A percentile compares a stretch with the other conserved stretches of the same genome.
Conservation (phyloP, 2,888 invertebrate species). For the Catocala nupta region DNA sequence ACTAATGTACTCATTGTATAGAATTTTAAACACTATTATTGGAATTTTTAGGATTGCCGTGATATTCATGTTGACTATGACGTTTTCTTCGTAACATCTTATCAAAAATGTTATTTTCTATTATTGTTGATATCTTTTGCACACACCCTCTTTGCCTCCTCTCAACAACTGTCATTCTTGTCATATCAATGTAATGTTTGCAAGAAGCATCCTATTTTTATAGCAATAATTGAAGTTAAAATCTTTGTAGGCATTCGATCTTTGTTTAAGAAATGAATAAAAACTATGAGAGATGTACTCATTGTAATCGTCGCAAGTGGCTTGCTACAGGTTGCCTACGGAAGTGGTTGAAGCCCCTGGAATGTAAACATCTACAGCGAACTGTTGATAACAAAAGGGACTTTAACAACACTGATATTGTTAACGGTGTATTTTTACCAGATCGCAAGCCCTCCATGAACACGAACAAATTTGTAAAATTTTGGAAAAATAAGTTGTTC, state of each 20-base stretch:
- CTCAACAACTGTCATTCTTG: conserved; percentile 7
- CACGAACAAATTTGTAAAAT: conserved; percentile 80
- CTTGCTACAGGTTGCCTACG: conserved; percentile 81
- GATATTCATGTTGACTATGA: too few relatives aligned
- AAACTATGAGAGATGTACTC: conserved; percentile 81
- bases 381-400: conserved; percentile 80
- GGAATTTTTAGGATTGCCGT: too few relatives aligned
- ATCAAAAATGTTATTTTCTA: too few relatives aligned
- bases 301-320: conserved; percentile 83
- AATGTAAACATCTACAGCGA: conserved; percentile 85
- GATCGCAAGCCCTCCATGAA: conserved; percentile 75
- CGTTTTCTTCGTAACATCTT: too few relatives aligned
- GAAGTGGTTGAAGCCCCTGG: conserved; percentile 83
- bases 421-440: conserved; percentile 76
- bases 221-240: conserved; percentile 17
- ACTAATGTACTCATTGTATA: too few relatives aligned
- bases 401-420: conserved; percentile 76
- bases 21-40: too few relatives aligned
- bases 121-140: too few relatives aligned
- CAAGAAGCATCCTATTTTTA: conserved; percentile 32
- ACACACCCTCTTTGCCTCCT: too few relatives aligned
- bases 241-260: conserved; percentile 26
- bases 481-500: conserved; percentile 83
- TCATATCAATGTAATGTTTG: conserved; percentile 39
- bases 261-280: conserved; percentile 72